Percentiles rank a stretch among this genome's conserved stretches.
Evolutionary conservation across 2,888 invertebrate species (phyloP).

Genomic region (Gymnosoma rotundatum): DNA sequence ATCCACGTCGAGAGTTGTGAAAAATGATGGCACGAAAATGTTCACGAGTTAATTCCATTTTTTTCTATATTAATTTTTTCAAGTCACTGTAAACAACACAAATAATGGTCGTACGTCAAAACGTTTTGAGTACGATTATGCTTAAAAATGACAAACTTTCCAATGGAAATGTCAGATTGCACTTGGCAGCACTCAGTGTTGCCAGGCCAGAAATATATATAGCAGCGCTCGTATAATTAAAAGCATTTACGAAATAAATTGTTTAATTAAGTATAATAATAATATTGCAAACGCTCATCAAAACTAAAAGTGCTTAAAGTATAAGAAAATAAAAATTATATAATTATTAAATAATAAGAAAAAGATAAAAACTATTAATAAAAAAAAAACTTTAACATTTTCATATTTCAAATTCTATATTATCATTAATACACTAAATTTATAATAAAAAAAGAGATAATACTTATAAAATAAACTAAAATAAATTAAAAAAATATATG

Average conservation of each 20-base stretch:
- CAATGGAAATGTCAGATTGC: too few species aligned
- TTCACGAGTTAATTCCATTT: too few species aligned
- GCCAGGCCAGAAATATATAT: too few species aligned
- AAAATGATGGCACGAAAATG: too few species aligned
- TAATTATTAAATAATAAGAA: constrained; percentile 16
- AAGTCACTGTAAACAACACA: too few species aligned
- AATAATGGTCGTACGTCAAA: too few species aligned
- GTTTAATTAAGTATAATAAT: constrained; percentile 57
- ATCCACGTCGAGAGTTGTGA: too few species aligned
- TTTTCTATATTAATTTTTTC: too few species aligned
- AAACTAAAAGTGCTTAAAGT: constrained; percentile 57
- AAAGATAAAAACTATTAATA: constrained; percentile 44
- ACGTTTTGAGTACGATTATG: too few species aligned
- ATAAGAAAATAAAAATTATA: constrained; percentile 31
- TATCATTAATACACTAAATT: constrained; percentile 58
- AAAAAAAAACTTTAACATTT: constrained; percentile 43
- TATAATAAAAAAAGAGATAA: constrained; percentile 43
- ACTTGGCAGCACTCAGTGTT: too few species aligned
- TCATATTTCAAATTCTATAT: constrained; percentile 63
- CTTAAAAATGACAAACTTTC: too few species aligned
- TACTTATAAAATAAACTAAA: constrained; percentile 20
- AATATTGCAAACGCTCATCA: constrained; percentile 56
- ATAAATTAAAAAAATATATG: constrained; percentile 29
- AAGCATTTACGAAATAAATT: constrained; percentile 31
- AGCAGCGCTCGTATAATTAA: too few species aligned